Evolutionary conservation across 2,797 vertebrate genomes (phyloP).

Genomic region (Mus spretus): DNA sequence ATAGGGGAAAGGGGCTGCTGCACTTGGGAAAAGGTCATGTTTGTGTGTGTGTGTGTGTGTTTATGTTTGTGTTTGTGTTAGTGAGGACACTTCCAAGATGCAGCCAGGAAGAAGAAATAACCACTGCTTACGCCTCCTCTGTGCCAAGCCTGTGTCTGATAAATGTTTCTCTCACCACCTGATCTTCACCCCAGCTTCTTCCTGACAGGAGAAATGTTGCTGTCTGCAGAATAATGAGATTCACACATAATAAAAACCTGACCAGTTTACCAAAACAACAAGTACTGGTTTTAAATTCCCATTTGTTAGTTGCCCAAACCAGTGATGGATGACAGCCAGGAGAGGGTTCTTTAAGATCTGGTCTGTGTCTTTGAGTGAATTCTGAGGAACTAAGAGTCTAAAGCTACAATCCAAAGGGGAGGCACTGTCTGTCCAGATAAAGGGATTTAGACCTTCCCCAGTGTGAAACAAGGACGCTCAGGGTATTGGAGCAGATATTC

Average conservation of each 20-base stretch:
- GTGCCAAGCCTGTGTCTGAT: not conserved
- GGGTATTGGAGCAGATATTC: not conserved
- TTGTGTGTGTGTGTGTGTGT: not conserved
- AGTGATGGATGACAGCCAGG: not conserved
- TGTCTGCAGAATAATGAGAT: not conserved
- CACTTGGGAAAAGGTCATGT: not conserved
- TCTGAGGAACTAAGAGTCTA: not conserved
- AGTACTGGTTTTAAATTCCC: not conserved
- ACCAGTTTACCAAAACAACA: not conserved
- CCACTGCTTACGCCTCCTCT: not conserved
- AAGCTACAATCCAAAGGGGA: not conserved
- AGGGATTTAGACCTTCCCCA: not conserved
- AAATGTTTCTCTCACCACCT: not conserved
- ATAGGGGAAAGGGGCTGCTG: accelerated
- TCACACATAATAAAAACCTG: not conserved
- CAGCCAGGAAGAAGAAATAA: too few species aligned
- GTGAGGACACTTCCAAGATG: not conserved
- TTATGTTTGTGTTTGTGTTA: not conserved
- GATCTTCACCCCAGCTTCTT: not conserved
- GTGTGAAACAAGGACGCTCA: not conserved
- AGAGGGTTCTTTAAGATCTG: not conserved
- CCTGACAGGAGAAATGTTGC: not conserved
- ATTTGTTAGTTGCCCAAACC: not conserved
- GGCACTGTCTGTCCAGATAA: not conserved
- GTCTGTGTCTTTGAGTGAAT: not conserved